Evolutionary conservation across 2,113 vertebrate genomes (phyloP).

Genomic region (Varanus komodoensis): DNA sequence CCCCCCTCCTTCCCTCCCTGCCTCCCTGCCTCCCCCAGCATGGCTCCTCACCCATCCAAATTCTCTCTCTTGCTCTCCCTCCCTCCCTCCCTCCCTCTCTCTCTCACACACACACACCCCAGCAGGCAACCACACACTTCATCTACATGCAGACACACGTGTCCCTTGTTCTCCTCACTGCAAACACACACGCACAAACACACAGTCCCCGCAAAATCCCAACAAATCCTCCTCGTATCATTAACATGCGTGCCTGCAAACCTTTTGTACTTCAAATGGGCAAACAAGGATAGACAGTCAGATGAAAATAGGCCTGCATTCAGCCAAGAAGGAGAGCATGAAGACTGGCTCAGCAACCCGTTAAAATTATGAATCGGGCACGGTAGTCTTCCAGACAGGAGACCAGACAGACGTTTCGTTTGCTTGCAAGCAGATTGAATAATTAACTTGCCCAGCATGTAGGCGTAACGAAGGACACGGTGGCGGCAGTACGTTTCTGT

Average conservation of each 20-base stretch:
- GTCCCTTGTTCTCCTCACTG: no score
- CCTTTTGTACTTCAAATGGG: neutral
- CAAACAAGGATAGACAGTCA: neutral
- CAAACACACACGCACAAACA: no score
- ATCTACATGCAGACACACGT: no score
- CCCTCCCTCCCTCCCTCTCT: no score
- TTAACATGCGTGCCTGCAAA: neutral
- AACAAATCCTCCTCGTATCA: neutral
- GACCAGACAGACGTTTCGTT: neutral
- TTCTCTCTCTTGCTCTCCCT: no score
- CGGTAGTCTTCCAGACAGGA: neutral
- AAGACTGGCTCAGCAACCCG: neutral
- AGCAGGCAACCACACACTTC: no score
- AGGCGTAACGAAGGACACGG: neutral
- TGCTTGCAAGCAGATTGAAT: neutral
- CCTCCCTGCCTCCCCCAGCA: no score
- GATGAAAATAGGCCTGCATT: neutral
- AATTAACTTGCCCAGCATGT: slow-evolving; percentile 2
- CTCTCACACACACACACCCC: no score
- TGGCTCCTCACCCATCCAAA: no score
- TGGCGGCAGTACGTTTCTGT: neutral
- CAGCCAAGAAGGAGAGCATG: neutral
- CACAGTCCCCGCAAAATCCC: no score
- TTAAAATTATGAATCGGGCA: neutral
- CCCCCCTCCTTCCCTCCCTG: no score